Evolutionary conservation across 2,888 invertebrate species (phyloP), one percentile per base, ranked within the genome.

Genomic region (Synanthedon formicaeformis): DNA sequence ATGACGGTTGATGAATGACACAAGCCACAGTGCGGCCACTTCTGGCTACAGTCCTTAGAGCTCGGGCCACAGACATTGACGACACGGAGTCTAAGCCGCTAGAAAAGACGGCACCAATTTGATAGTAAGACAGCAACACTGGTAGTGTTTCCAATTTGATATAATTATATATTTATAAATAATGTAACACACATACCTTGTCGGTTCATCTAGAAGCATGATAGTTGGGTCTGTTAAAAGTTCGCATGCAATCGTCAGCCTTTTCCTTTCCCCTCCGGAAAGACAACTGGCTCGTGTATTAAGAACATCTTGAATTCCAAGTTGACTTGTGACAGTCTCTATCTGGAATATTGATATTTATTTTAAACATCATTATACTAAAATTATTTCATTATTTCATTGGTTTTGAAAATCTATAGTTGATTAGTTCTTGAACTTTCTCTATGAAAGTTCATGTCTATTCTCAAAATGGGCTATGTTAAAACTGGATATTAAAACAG

Each of bases 141-240:
- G n/a, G n/a, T n/a, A n/a, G n/a, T n/a, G n/a, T n/a, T n/a, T n/a
- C n/a, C n/a, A n/a, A n/a, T n/a, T n/a, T 16, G 16, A 16, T 16
- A 16, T 5, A 23, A 5, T 23, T 23, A 49, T 16, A 14, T 8
- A 40, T 0, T 13, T 45, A 45, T 45, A 12, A 34, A 45, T 45
- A 45, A 45, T 34, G 10, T 10, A 3, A 45, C 6, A 23, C 27
- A 52, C 16, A 56, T 83, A 96, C 96, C 95, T 96, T 5, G 97
- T 97, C 3, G 97, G 97, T 79, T 98, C 97, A 73, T 98, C 97
- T 60, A 98, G 91, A 66, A 97, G 93, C 91, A 97, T 92, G 14
- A 97, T 91, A 1, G 94, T 92, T 1, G 97, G 97, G 78, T 97
- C 96, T 67, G 94, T 95, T 16, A 98, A 92, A 60, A 98, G 88